A percentile compares a stretch with the other conserved stretches of the same genome.
Conservation (phyloP, 2,888 invertebrate genomes). For the Chrysina gloriosa region DNA sequence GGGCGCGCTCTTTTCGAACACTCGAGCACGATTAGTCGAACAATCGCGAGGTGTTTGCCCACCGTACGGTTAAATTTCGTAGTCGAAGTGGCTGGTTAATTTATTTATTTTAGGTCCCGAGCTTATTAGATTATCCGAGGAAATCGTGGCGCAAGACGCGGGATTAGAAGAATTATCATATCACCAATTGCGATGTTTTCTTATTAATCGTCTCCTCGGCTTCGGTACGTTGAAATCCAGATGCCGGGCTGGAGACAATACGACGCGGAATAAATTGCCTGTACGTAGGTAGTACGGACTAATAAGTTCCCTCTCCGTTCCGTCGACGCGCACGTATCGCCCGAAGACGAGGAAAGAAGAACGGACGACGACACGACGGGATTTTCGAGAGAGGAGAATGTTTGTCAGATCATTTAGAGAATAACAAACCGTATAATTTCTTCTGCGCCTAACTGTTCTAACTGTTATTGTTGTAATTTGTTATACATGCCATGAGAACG, state of each 20-base stretch:
- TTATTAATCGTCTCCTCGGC: no score
- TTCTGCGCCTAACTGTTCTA: slow-evolving; percentile 42
- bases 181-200: no score
- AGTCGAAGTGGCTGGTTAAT: no score
- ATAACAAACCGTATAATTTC: slow-evolving; percentile 45
- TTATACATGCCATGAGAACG: slow-evolving; percentile 43
- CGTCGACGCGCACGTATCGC: neutral
- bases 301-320: neutral
- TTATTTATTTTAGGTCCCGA: no score
- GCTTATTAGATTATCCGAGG: no score
- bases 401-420: slow-evolving; percentile 40
- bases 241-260: neutral
- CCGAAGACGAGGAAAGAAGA: neutral
- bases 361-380: slow-evolving; percentile 5
- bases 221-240: no score
- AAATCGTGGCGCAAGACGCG: no score
- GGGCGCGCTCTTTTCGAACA: neutral
- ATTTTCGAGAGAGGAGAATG: slow-evolving; percentile 37
- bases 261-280: neutral
- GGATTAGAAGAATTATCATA: no score
- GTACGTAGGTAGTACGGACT: neutral
- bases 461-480: slow-evolving; percentile 44
- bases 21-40: no score
- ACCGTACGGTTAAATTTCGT: no score
- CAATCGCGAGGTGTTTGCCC: no score